A percentile compares a stretch with the other conserved stretches of the same genome.
phyloP scores from a whole-genome alignment of 2,113 vertebrate genomes.

The Oryzias curvinotus region DNA sequence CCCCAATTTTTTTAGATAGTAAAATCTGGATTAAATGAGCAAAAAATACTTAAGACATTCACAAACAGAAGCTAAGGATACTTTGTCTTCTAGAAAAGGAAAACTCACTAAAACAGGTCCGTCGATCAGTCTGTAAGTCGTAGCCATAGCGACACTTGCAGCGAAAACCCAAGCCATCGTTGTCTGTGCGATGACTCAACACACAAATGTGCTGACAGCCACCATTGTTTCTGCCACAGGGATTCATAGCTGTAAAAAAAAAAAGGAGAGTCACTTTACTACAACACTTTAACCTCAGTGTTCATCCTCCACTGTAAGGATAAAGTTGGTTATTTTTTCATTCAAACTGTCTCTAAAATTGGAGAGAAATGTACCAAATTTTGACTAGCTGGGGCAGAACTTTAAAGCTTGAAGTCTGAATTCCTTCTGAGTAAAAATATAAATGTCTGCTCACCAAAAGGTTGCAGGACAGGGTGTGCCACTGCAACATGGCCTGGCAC shows the following conservation, averaged over 20 bases:
- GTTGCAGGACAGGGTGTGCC: slow-evolving; percentile 63
- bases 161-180: slow-evolving; percentile 70
- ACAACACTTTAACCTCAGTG: too few species aligned
- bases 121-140: slow-evolving; percentile 60
- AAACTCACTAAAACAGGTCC: slow-evolving; percentile 66
- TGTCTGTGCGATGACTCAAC: slow-evolving; percentile 70
- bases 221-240: slow-evolving; percentile 72
- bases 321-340: too few species aligned
- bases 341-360: too few species aligned
- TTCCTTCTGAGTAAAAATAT: too few species aligned
- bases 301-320: too few species aligned
- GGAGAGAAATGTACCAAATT: too few species aligned
- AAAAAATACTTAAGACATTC: neutral
- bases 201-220: slow-evolving; percentile 76
- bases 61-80: neutral
- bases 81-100: neutral
- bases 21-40: neutral
- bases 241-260: slow-evolving; percentile 63
- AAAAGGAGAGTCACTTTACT: neutral
- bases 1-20: neutral
- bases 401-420: too few species aligned
- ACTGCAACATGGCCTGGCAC: slow-evolving; percentile 64
- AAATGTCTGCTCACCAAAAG: slow-evolving; percentile 49
- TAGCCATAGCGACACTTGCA: slow-evolving; percentile 75
- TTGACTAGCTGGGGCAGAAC: too few species aligned